Conservation (phyloP, 2,888 invertebrate genomes). For the Acanthoscelides obtectus region DNA sequence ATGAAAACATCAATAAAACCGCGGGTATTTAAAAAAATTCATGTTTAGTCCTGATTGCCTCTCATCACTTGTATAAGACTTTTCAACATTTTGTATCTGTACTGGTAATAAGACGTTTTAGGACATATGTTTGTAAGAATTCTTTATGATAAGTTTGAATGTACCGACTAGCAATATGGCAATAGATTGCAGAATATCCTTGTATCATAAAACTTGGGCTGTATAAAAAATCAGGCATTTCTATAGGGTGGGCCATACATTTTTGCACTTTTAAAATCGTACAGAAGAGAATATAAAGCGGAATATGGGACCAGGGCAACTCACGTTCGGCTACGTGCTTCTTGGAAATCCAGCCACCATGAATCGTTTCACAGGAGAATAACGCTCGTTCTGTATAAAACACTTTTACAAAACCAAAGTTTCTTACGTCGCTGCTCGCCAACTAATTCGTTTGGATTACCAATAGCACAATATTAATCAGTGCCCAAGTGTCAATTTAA, state of each 20-base stretch:
- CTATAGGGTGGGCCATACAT: neutral
- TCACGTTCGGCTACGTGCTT: neutral
- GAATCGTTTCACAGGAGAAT: neutral
- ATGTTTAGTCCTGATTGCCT: too few species aligned
- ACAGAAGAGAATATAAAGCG: neutral
- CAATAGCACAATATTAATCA: conserved; percentile 1
- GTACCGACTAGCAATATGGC: too few species aligned
- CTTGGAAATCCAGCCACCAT: conserved; percentile 1
- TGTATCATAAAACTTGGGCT: too few species aligned
- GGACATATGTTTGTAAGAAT: too few species aligned
- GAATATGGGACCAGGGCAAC: neutral
- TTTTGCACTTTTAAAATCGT: neutral
- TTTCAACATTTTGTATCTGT: too few species aligned
- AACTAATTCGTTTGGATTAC: conserved; percentile 2
- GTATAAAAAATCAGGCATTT: too few species aligned
- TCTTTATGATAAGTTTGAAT: too few species aligned
- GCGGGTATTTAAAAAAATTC: too few species aligned
- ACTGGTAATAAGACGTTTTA: too few species aligned
- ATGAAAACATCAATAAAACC: too few species aligned
- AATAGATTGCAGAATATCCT: too few species aligned
- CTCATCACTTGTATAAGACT: too few species aligned
- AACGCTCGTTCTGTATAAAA: neutral
- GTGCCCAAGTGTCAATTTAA: conserved; percentile 4
- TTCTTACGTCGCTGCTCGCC: conserved; percentile 1
- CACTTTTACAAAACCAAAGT: neutral